A percentile compares a stretch with the other conserved stretches of the same genome.
Evolutionary conservation across 2,888 invertebrate species (phyloP).

Genomic region (Pandemis heparana): DNA sequence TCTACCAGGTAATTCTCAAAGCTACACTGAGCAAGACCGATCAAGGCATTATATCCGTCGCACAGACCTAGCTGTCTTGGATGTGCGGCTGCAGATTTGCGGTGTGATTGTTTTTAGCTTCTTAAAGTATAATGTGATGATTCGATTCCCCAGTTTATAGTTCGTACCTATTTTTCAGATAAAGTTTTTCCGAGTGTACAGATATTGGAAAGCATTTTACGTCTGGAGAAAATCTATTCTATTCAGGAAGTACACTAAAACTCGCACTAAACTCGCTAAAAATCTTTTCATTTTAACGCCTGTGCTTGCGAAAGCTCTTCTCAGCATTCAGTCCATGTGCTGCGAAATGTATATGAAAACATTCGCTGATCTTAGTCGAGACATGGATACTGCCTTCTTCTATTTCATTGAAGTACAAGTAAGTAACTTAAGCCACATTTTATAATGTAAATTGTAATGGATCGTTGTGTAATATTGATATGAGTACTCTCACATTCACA

Average conservation of each 20-base stretch:
- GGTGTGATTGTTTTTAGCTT: no score
- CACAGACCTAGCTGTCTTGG: no score
- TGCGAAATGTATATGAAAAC: slow-evolving; percentile 86
- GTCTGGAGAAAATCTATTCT: slow-evolving; percentile 92
- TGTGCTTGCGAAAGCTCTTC: slow-evolving; percentile 89
- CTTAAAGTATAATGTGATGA: no score
- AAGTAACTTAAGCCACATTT: slow-evolving; percentile 37
- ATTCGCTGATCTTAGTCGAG: slow-evolving; percentile 85
- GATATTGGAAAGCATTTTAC: slow-evolving; percentile 92
- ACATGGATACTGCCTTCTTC: slow-evolving; percentile 85
- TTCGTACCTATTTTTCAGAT: slow-evolving; percentile 72
- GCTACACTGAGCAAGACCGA: no score
- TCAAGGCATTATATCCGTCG: no score
- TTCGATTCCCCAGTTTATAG: background rate
- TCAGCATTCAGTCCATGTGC: slow-evolving; percentile 89
- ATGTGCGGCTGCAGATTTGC: no score
- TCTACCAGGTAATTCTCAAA: no score
- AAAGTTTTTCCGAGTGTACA: slow-evolving; percentile 88
- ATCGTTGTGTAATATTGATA: no score
- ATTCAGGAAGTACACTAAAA: slow-evolving; percentile 87
- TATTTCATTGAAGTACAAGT: slow-evolving; percentile 90
- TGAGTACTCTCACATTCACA: no score
- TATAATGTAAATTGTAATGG: no score
- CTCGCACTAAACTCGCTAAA: slow-evolving; percentile 86
- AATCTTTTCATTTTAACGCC: slow-evolving; percentile 91